Percentiles rank a stretch among this genome's conserved stretches.
Conservation (phyloP, 2,888 invertebrate genomes). For the Helicoverpa assulta region DNA sequence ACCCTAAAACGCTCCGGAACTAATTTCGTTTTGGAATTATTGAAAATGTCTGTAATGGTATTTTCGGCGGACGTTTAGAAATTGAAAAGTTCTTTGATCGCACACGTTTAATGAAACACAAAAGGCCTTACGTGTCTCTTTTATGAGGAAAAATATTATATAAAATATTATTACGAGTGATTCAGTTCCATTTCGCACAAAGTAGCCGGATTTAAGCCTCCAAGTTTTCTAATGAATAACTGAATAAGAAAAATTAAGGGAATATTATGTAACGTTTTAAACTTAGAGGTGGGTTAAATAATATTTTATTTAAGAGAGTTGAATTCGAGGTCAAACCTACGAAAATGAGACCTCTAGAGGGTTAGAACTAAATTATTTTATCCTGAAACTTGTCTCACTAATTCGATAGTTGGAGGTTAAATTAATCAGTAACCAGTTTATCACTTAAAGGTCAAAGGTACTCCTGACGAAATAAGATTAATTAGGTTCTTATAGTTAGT, state of each 20-base stretch:
- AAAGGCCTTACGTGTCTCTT: constrained; percentile 57
- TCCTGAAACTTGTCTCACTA: no score
- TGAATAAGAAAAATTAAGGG: constrained; percentile 34
- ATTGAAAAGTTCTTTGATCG: constrained; percentile 64
- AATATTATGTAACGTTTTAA: constrained; percentile 25
- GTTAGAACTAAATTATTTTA: no score
- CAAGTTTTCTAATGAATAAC: constrained; percentile 50
- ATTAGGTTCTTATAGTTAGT: no score
- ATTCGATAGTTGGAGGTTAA: no score
- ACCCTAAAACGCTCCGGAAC: constrained; percentile 59
- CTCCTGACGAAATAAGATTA: no score
- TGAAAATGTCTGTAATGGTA: constrained; percentile 63
- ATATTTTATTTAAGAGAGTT: neutral
- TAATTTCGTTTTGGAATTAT: constrained; percentile 67
- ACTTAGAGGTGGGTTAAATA: neutral
- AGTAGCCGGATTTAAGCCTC: constrained; percentile 29
- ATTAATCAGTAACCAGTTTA: no score
- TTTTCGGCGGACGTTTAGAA: constrained; percentile 61
- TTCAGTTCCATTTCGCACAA: constrained; percentile 36
- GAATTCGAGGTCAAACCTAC: no score
- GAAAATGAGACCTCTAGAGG: no score
- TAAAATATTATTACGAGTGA: constrained; percentile 42
- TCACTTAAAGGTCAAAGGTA: no score
- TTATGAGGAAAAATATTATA: constrained; percentile 49
- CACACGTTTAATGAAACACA: constrained; percentile 63